Evolutionary conservation across 2,888 invertebrate species (phyloP), one percentile per base, ranked within the genome.

Genomic region (Lathronympha strigana): DNA sequence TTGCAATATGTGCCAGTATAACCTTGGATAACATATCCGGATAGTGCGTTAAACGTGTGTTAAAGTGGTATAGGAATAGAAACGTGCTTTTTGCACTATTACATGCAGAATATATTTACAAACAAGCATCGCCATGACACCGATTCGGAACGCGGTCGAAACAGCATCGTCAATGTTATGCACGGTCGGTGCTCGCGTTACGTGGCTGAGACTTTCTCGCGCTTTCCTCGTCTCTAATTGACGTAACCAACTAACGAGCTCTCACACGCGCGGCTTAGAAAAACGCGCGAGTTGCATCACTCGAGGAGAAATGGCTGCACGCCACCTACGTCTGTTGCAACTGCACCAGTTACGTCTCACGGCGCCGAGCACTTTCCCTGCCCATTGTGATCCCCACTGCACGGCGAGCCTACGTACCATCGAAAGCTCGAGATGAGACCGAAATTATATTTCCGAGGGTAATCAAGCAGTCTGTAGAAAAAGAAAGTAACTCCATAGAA

Each of bases 401-500:
- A 67, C 63, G 66, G 49, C 68, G 67, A 67, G 66, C n/a, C n/a
- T 70, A 72, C 71, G 71, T 75, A 71, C 72, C 73, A 68, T 71
- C 71, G 69, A 73, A 74, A 73, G 74, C 69, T 70, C 73, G 76
- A 85, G 84, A 85, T 84, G 79, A 82, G 73, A 79, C 80, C 78
- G 73, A 81, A 83, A 77, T 80, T 72, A 75, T 72, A 73, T 67
- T 75, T 72, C 72, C 70, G 78, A 79, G 73, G 79, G 78, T 78
- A 74, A 69, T 76, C 75, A 78, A 79, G 79, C 75, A 75, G 74
- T 75, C 73, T 80, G 78, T 82, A 81, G 76, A 86, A 89, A 90
- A 90, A 90, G 90, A 91, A 91, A 90, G 90, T 90, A 86, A 84
- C 83, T 74, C 78, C 83, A 83, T 90, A 90, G 91, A 91, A 91